Conservation (phyloP, 2,888 invertebrate genomes). For the Anthrax anthrax region DNA sequence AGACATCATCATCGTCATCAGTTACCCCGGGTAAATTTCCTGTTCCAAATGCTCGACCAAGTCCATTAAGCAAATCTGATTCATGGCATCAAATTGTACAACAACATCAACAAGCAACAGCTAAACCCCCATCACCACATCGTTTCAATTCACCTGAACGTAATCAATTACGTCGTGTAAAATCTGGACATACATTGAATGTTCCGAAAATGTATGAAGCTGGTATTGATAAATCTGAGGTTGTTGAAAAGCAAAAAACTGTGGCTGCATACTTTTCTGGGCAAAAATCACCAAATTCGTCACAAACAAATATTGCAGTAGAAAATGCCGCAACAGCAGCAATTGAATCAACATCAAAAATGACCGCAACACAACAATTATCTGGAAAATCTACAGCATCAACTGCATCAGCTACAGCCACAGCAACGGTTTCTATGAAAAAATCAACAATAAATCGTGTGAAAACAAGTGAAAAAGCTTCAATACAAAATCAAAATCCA, state of each 20-base stretch:
- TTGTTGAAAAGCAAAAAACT: constrained; percentile 53
- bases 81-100: constrained; percentile 62
- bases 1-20: constrained; percentile 14
- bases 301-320: constrained; percentile 17
- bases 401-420: constrained; percentile 10
- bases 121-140: constrained; percentile 30
- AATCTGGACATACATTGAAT: constrained; percentile 58
- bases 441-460: constrained; percentile 30
- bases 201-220: constrained; percentile 72
- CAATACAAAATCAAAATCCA: constrained; percentile 32
- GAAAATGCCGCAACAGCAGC: too few relatives aligned
- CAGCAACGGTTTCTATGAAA: constrained; percentile 6
- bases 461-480: constrained; percentile 38
- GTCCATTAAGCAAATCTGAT: constrained; percentile 52
- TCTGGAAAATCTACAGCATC: background rate
- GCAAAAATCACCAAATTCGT: constrained; percentile 32
- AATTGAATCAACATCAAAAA: background rate
- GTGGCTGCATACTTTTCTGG: constrained; percentile 59
- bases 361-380: constrained; percentile 10
- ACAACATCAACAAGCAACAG: constrained; percentile 14
- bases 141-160: constrained; percentile 23
- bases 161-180: constrained; percentile 39
- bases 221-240: constrained; percentile 50
- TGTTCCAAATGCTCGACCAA: constrained; percentile 20
- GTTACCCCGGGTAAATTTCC: constrained; percentile 15